These are phyloP conservation scores for Leptura quadrifasciata DNA, from an alignment of 2,888 invertebrate genomes.

Conservation along the genomic window DNA sequence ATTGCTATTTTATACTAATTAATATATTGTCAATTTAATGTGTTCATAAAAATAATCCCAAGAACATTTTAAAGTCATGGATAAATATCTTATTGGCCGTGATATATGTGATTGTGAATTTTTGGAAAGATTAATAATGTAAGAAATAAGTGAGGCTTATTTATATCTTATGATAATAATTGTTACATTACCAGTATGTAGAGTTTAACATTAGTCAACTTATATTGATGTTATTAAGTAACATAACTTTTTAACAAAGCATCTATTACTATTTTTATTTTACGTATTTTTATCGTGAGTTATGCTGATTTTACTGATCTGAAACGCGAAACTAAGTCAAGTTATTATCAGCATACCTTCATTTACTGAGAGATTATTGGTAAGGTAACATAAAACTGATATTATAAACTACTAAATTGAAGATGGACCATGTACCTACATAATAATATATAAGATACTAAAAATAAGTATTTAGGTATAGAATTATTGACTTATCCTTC, in stretches of 20 bases:
- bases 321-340: not conserved
- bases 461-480: conserved; percentile 54
- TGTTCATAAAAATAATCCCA: conserved; percentile 66
- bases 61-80: conserved; percentile 50
- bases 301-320: not conserved
- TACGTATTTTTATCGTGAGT: not conserved
- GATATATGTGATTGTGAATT: conserved; percentile 58
- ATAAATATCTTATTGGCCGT: conserved; percentile 59
- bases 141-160: conserved; percentile 40
- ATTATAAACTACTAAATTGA: conserved; percentile 15
- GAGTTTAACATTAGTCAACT: conserved; percentile 15
- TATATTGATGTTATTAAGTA: conserved; percentile 21
- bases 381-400: conserved; percentile 13
- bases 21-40: conserved; percentile 71
- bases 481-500: conserved; percentile 38
- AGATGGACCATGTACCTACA: conserved; percentile 38
- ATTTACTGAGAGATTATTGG: conserved; percentile 3
- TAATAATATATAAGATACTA: conserved; percentile 34
- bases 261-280: not conserved
- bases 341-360: not conserved
- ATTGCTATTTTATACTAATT: conserved; percentile 30
- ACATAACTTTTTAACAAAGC: not conserved
- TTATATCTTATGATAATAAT: conserved; percentile 52
- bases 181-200: conserved; percentile 42
- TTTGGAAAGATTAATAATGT: conserved; percentile 39